Conservation (phyloP, 2,113 vertebrate species). For the Channa maculata region DNA sequence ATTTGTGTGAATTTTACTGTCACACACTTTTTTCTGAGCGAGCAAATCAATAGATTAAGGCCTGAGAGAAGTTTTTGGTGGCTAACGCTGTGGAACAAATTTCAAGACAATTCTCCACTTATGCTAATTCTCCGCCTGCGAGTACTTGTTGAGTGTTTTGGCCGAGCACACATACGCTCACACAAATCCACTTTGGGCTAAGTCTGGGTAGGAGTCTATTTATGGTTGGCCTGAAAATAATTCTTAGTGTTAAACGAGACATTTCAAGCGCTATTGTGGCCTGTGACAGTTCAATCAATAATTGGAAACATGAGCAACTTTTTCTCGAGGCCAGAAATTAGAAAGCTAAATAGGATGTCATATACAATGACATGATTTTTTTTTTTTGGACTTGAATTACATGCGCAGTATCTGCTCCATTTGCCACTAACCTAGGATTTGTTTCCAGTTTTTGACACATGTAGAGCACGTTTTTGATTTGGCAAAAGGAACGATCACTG, state of each 20-base stretch:
- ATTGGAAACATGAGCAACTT: conserved; percentile 31
- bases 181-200: conserved; percentile 43
- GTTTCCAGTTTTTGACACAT: conserved; percentile 1
- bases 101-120: conserved; percentile 42
- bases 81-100: conserved; percentile 28
- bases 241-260: conserved; percentile 39
- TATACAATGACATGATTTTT: neutral
- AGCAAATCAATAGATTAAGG: conserved; percentile 15
- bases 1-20: conserved; percentile 4
- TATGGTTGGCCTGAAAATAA: conserved; percentile 39
- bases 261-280: conserved; percentile 39
- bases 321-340: conserved; percentile 28
- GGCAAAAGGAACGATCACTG: neutral
- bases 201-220: conserved; percentile 46
- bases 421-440: neutral
- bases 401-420: neutral
- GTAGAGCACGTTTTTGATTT: neutral
- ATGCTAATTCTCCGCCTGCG: conserved; percentile 24
- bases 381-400: neutral
- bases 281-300: conserved; percentile 39
- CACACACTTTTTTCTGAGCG: neutral
- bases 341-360: neutral
- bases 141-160: conserved; percentile 49
- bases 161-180: conserved; percentile 41
- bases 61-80: conserved; percentile 27